A percentile compares a stretch with the other conserved stretches of the same genome.
These are phyloP conservation scores for Perca flavescens DNA, from an alignment of 2,113 vertebrate species.

Conservation along the genomic window DNA sequence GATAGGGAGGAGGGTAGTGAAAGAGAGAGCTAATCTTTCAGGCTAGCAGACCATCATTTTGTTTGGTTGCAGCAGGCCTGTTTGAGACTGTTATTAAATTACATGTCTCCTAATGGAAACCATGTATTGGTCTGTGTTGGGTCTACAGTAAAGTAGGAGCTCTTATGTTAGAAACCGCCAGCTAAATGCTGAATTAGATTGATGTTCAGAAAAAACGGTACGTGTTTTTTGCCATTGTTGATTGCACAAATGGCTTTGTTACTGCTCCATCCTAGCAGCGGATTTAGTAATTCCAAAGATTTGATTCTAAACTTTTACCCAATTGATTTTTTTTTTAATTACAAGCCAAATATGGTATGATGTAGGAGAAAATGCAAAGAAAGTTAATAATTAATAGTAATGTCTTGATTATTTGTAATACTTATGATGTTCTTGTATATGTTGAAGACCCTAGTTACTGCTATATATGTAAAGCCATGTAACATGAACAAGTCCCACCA, in stretches of 20 bases:
- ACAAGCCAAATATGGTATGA: not conserved
- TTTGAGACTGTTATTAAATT: conserved; percentile 75
- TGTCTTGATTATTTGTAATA: not conserved
- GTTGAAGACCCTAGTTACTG: not conserved
- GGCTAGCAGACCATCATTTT: conserved; percentile 49
- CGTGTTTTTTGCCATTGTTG: conserved; percentile 8
- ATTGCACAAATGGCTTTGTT: conserved; percentile 23
- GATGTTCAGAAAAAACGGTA: conserved; percentile 9
- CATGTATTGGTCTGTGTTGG: conserved; percentile 61
- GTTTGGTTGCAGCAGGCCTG: conserved; percentile 54
- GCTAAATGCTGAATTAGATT: conserved; percentile 19
- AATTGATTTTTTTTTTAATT: not conserved
- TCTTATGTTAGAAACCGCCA: conserved; percentile 51
- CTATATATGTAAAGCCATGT: not conserved
- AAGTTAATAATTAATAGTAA: not conserved
- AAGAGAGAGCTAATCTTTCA: conserved; percentile 37
- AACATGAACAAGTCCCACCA: not conserved
- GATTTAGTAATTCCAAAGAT: not conserved
- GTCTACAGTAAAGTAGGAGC: conserved; percentile 54
- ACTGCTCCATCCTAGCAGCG: not conserved
- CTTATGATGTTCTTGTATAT: not conserved
- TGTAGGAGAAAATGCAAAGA: not conserved
- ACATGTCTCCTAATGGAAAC: conserved; percentile 73
- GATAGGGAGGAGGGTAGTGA: conserved; percentile 4
- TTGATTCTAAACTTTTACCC: not conserved